Base-by-base conservation (phyloP, 2,113 vertebrate genomes). In the Xenopus tropicalis region DNA sequence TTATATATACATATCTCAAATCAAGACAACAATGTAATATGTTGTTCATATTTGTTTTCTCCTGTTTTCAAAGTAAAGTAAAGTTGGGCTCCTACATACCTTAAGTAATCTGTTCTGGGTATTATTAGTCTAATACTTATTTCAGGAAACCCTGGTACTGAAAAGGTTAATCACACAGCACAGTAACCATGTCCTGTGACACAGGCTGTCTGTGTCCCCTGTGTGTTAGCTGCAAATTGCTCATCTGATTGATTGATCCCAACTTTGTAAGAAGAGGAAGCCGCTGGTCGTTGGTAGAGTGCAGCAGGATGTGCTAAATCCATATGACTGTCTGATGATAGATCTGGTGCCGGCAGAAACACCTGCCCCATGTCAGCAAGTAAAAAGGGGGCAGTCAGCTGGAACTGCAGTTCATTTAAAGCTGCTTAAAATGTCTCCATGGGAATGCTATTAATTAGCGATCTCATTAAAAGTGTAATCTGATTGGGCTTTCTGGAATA, bases 401-500 rank as follows among this genome's bases (percentile, higher is more conserved):
- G 72, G 57, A 62, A 74, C 72, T 22, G 11, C 24, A 42, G 62
- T n/a, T 68, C 58, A 74, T 74, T 52, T 54, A 69, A 68, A 68
- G 29, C 65, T 68, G 19, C 66, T 74, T 61, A 74, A 68, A 44
- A 22, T 22, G 22, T 37, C 72, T 66, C 16, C 19, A 46, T 61
- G 57, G 72, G 72, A 68, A 74, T 74, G 44, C 43, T 23, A 24
- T 54, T 74, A 61, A 74, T 74, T 74, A 74, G 57, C 57, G 12
- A 51, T 61, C 72, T 74, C 72, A 74, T 74, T 74, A 74, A 51
- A 74, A 52, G 72, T 74, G 72, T 69, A 17, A 68, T 54, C 44
- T 68, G 72, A 74, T 69, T 68, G 72, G 65, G 14, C 59, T 21
- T 22, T 12, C 52, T 69, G 56, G 43, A 69, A 66, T 62, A 61